A percentile compares a stretch with the other conserved stretches of the same genome.
phyloP scores from a whole-genome alignment of 2,797 vertebrate genomes.

The Merluccius polli region DNA sequence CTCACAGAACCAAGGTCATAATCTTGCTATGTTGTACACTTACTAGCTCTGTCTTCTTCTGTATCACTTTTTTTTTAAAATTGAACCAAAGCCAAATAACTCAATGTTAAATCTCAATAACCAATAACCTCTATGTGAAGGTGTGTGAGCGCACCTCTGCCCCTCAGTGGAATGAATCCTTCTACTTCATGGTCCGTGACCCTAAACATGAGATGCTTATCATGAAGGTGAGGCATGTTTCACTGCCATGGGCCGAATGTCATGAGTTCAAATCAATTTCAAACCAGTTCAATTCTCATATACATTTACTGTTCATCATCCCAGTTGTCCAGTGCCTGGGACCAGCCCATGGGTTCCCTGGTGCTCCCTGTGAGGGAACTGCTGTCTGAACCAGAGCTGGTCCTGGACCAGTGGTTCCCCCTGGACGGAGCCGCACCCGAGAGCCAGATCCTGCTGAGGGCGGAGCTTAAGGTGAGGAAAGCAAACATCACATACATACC shows the following conservation, averaged over 20 bases:
- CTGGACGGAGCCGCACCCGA: constrained; percentile 68
- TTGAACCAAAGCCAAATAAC: not conserved
- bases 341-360: constrained; percentile 76
- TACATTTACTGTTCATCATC: not conserved
- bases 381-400: constrained; percentile 71
- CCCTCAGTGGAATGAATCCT: constrained; percentile 83
- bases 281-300: not conserved
- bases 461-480: constrained; percentile 78
- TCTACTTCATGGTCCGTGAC: constrained; percentile 81
- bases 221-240: constrained; percentile 72
- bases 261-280: not conserved
- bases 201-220: constrained; percentile 79
- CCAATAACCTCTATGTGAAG: constrained; percentile 55
- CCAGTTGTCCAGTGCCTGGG: constrained; percentile 68
- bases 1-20: constrained; percentile 79
- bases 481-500: not conserved
- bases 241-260: not conserved
- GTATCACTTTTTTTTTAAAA: not conserved
- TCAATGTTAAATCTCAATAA: not conserved
- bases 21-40: not conserved
- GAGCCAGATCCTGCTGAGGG: constrained; percentile 81
- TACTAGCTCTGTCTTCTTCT: not conserved
- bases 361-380: constrained; percentile 78
- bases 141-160: constrained; percentile 69
- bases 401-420: constrained; percentile 80